A percentile compares a stretch with the other conserved stretches of the same genome.
phyloP scores from a whole-genome alignment of 2,797 vertebrate genomes.

The Aselliscus stoliczkanus region DNA sequence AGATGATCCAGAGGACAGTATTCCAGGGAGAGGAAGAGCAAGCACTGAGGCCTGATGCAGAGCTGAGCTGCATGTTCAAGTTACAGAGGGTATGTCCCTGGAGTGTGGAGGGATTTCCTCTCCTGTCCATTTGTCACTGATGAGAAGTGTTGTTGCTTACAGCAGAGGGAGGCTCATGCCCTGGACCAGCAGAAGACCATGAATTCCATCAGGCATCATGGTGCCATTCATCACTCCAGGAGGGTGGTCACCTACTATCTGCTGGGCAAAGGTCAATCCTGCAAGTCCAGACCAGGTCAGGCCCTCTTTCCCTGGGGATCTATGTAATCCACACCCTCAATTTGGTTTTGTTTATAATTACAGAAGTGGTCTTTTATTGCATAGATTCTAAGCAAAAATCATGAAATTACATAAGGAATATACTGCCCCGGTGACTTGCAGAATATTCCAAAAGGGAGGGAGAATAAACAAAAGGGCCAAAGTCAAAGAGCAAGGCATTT shows the following conservation, averaged over 20 bases:
- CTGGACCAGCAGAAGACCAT: not conserved
- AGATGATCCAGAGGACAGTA: not conserved
- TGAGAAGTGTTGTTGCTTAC: not conserved
- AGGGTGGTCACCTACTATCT: not conserved
- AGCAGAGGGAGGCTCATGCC: not conserved
- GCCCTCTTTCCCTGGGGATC: not conserved
- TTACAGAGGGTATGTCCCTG: not conserved
- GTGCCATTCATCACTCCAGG: not conserved
- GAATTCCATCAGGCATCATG: not conserved
- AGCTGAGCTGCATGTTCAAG: not conserved
- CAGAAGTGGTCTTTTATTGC: not conserved
- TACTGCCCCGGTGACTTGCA: not conserved
- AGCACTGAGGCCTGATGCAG: not conserved
- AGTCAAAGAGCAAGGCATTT: not conserved
- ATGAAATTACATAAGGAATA: not conserved
- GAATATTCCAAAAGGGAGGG: not conserved
- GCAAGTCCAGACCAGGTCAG: not conserved
- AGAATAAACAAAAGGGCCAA: not conserved
- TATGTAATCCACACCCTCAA: not conserved
- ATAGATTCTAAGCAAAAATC: not conserved
- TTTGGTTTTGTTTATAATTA: conserved; percentile 11
- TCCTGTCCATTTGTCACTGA: not conserved
- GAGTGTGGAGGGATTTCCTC: not conserved
- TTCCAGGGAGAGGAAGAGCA: not conserved
- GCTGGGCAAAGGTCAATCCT: not conserved